These are phyloP conservation scores for Athene noctua DNA, from an alignment of 2,113 vertebrate genomes.

Conservation along the genomic window DNA sequence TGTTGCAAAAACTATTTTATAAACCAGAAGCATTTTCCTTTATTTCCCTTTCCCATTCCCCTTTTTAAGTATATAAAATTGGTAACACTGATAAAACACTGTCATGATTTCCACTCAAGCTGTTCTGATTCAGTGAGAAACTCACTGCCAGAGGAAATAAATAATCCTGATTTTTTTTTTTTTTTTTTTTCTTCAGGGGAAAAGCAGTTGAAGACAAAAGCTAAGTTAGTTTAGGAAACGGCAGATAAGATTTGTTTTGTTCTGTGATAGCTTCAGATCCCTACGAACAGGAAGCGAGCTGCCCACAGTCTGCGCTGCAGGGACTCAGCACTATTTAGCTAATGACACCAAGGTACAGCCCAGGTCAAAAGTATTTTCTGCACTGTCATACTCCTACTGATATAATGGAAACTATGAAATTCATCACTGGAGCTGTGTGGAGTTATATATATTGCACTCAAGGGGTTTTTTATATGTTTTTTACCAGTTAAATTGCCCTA, in stretches of 20 bases:
- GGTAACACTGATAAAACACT: background rate
- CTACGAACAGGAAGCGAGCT: fast-evolving
- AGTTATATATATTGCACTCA: background rate
- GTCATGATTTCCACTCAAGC: background rate
- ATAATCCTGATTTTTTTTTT: background rate
- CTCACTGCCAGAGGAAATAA: background rate
- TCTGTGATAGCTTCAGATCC: background rate
- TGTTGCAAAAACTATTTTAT: background rate
- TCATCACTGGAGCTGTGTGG: background rate
- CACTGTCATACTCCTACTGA: background rate
- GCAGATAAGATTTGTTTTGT: background rate
- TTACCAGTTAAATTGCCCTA: background rate
- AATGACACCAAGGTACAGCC: background rate
- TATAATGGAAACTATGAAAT: background rate
- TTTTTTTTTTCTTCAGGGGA: background rate
- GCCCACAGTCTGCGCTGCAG: background rate
- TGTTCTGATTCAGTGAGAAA: background rate
- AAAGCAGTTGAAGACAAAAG: background rate
- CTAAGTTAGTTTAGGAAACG: background rate
- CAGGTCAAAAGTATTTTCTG: background rate
- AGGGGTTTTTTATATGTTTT: background rate
- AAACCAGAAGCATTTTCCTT: background rate
- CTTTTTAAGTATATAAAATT: background rate
- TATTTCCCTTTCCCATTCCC: background rate
- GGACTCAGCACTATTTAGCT: background rate